These are phyloP conservation scores for Falcunculus frontatus DNA, from an alignment of 2,113 vertebrate species.

Conservation along the genomic window DNA sequence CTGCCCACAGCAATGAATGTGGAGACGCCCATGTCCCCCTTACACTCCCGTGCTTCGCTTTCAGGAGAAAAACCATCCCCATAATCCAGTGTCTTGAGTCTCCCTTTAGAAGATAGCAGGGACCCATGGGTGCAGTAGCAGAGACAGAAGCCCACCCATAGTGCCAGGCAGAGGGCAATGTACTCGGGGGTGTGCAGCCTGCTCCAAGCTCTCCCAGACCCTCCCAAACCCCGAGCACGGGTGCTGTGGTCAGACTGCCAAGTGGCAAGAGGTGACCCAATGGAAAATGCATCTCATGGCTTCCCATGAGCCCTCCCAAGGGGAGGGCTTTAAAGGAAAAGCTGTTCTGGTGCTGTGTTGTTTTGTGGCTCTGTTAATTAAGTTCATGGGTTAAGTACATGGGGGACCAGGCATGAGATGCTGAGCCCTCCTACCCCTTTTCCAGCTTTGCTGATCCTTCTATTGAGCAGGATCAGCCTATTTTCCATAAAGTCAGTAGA, in stretches of 20 bases:
- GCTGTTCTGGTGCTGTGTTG: accelerated
- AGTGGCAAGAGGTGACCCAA: neutral
- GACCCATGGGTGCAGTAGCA: neutral
- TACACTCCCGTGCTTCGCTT: neutral
- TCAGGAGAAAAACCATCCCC: neutral
- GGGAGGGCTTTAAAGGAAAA: neutral
- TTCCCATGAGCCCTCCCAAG: neutral
- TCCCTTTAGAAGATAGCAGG: neutral
- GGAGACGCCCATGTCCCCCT: accelerated
- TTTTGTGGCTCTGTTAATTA: neutral
- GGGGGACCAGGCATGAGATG: neutral
- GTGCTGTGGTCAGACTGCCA: neutral
- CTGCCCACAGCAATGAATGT: accelerated
- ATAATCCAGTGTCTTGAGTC: neutral
- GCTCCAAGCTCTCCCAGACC: neutral
- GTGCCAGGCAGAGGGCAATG: neutral
- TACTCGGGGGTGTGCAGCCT: neutral
- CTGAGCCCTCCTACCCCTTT: neutral
- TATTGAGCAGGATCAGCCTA: neutral
- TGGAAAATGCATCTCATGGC: neutral
- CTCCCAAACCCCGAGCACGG: neutral
- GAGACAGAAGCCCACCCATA: neutral
- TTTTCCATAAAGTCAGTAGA: neutral
- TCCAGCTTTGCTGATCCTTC: neutral
- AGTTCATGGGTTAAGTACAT: accelerated